Conservation (phyloP, 1,140 invertebrate species). For the Lasioglossum albipes region DNA sequence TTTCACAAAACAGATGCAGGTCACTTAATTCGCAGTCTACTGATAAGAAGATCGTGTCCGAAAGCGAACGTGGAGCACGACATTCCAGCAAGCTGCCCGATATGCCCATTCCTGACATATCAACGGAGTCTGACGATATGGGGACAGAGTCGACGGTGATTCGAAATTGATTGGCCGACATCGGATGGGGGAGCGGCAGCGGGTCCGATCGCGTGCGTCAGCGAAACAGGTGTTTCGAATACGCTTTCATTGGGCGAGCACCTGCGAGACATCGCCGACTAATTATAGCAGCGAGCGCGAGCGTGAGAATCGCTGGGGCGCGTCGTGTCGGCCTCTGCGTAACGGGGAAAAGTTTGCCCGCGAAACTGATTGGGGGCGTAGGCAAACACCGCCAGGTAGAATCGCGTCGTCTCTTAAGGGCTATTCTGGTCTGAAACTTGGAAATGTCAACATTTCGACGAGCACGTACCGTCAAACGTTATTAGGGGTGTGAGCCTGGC, state of each 20-base stretch:
- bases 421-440: too few species aligned
- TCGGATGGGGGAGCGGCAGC: background rate
- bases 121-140: too few species aligned
- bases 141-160: background rate
- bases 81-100: too few species aligned
- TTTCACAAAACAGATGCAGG: too few species aligned
- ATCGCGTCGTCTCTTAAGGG: too few species aligned
- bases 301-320: background rate
- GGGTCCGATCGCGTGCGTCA: background rate
- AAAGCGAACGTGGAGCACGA: too few species aligned
- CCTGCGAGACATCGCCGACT: slow-evolving; percentile 43
- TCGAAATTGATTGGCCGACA: background rate
- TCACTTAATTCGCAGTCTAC: too few species aligned
- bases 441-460: too few species aligned
- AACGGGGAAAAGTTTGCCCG: background rate
- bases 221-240: slow-evolving; percentile 51
- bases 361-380: background rate
- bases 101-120: too few species aligned
- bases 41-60: too few species aligned
- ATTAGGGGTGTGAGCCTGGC: too few species aligned
- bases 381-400: background rate
- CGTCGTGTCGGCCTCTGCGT: background rate
- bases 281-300: slow-evolving; percentile 46
- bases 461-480: too few species aligned
- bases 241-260: slow-evolving; percentile 42